Evolutionary conservation across 64 coral and sea anemone genomes (phyloP).

Genomic region (Montipora foliosa): DNA sequence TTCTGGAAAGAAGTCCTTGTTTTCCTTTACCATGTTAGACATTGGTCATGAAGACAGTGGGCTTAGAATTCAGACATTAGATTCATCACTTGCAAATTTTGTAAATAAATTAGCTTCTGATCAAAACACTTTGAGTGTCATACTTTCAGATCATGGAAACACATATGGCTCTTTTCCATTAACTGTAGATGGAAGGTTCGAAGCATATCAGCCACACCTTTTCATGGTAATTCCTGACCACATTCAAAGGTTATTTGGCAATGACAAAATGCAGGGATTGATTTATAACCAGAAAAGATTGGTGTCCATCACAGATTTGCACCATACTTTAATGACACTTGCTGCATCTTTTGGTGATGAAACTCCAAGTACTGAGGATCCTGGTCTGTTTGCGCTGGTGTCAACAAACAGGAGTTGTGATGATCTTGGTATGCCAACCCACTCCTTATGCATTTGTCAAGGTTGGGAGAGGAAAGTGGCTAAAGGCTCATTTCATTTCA

Average conservation of each 20-base stretch:
- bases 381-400: conserved; percentile 47
- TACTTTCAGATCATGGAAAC: conserved; percentile 84
- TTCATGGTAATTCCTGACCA: conserved; percentile 66
- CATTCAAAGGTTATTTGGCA: conserved; percentile 51
- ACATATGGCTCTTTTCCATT: conserved; percentile 62
- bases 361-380: background rate
- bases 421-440: conserved; percentile 44
- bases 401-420: conserved; percentile 60
- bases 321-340: conserved; percentile 59
- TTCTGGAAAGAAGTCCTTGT: conserved; percentile 35
- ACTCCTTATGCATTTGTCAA: conserved; percentile 77
- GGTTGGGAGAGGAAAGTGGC: conserved; percentile 61
- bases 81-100: conserved; percentile 37
- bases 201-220: conserved; percentile 75
- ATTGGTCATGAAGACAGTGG: conserved; percentile 69
- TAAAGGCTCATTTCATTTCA: conserved; percentile 57
- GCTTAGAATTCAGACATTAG: conserved; percentile 62
- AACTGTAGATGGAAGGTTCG: conserved; percentile 60
- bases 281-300: conserved; percentile 68
- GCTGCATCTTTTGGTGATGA: background rate
- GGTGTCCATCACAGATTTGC: conserved; percentile 60
- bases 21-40: conserved; percentile 55
- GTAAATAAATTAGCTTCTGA: conserved; percentile 29
- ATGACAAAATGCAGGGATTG: conserved; percentile 32
- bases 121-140: conserved; percentile 70